Conservation (phyloP, 2,797 vertebrate species). For the Linurgus olivaceus region DNA sequence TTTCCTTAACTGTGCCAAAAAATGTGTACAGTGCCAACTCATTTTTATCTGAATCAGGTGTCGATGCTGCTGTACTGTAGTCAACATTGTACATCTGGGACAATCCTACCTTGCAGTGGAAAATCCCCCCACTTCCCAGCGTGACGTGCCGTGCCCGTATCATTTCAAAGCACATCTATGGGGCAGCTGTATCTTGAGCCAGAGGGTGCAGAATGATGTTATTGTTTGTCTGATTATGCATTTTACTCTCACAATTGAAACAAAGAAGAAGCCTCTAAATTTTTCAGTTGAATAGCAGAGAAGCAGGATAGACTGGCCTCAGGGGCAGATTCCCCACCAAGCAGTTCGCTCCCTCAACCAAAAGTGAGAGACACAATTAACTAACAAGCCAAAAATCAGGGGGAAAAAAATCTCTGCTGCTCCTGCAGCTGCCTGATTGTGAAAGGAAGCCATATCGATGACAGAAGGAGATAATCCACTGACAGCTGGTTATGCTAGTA, state of each 20-base stretch:
- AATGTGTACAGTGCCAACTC: not conserved
- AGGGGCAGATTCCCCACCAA: not conserved
- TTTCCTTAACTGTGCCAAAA: not conserved
- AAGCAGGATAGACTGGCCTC: not conserved
- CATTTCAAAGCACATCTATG: not conserved
- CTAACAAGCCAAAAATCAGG: not conserved
- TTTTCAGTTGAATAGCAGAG: not conserved
- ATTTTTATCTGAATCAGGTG: not conserved
- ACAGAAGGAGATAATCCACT: conserved; percentile 48
- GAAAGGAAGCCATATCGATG: not conserved
- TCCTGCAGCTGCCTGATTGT: conserved; percentile 25
- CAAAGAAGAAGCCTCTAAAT: not conserved
- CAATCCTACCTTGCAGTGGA: not conserved
- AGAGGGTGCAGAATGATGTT: not conserved
- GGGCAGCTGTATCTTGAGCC: not conserved
- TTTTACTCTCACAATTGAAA: not conserved
- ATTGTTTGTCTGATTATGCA: not conserved
- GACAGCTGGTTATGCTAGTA: conserved; percentile 29
- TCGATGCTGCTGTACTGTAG: not conserved
- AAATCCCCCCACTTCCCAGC: not conserved
- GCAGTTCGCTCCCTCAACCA: not conserved
- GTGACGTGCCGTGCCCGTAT: not conserved
- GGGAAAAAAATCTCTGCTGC: not conserved
- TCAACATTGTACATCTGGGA: not conserved
- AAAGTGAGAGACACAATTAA: not conserved